Base-by-base conservation (phyloP, 2,113 vertebrate species). In the Channa argus region DNA sequence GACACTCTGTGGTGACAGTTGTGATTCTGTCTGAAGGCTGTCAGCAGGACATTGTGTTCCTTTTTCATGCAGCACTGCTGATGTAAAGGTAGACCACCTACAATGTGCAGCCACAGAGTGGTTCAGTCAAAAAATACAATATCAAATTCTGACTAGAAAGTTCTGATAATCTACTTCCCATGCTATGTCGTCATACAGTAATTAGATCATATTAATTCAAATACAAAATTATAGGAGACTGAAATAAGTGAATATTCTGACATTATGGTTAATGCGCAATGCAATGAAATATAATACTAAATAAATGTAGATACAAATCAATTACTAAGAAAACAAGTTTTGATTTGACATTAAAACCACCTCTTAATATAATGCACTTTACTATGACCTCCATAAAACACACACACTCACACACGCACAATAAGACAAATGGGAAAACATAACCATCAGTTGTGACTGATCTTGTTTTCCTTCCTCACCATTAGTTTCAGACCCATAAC, bases 1-100 rank as follows among this genome's bases (percentile, higher is more conserved):
- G 68, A 58, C 63, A 79, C 63, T 56, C 63, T 41, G 41, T 34
- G 6, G 65, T 68, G 69, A 71, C 43, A 53, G 66, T 10, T 76
- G 24, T 74, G 67, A 54, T 61, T 46, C n/a, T 46, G 56, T 64
- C 80, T 73, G 65, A 70, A 59, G 64, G 54, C 37, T 64, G 63
- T n/a, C 58, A 63, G 82, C 64, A 66, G 67, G 14, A 87, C 56
- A 59, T 37, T 77, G 56, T 71, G 69, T 53, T 70, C 47, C 51
- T 50, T 62, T 41, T 67, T 54, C 10, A 44, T 50, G 55, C 51
- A 68, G 55, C 45, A 50, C 49, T 36, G 24, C 45, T 73, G 58
- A 72, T 61, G 15, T 77, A 63, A 60, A 68, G 52, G 0, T 45
- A 69, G 49, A 55, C 71, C 59, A 50, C 67, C 47, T 45, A n/a